A percentile compares a stretch with the other conserved stretches of the same genome.
These are phyloP conservation scores for Papilio glaucus DNA, from an alignment of 1,140 invertebrate genomes.

Conservation along the genomic window DNA sequence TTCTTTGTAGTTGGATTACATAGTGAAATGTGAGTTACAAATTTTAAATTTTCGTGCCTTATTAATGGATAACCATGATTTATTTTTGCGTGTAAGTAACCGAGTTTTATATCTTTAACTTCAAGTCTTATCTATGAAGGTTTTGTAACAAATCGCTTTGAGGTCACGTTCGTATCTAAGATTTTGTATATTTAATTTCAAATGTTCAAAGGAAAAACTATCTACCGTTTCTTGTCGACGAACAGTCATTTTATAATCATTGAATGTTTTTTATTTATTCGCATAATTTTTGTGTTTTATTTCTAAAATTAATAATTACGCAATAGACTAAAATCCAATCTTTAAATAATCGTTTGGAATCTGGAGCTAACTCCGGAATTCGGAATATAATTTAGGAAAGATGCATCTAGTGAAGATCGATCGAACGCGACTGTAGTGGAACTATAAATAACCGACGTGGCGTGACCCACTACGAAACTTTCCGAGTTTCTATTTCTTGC, in stretches of 20 bases:
- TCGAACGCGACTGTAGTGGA: constrained; percentile 46
- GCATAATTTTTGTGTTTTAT: not conserved
- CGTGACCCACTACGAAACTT: constrained; percentile 61
- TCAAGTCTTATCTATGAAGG: constrained; percentile 25
- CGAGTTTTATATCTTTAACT: constrained; percentile 41
- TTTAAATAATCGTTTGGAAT: constrained; percentile 17
- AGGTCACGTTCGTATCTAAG: constrained; percentile 1
- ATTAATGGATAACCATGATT: constrained; percentile 51
- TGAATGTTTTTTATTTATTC: no score
- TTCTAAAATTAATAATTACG: not conserved
- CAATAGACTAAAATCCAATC: not conserved
- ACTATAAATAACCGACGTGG: constrained; percentile 60
- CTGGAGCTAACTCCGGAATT: constrained; percentile 38
- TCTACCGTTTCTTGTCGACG: not conserved
- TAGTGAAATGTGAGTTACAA: constrained; percentile 34
- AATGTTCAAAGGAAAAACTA: not conserved
- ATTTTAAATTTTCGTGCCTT: constrained; percentile 38
- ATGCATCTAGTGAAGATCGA: constrained; percentile 65
- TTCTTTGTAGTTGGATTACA: not conserved
- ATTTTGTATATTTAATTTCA: constrained; percentile 6
- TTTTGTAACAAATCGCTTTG: constrained; percentile 15
- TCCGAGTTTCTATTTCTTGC: constrained; percentile 51
- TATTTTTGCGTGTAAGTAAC: constrained; percentile 44
- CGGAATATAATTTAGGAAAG: constrained; percentile 54
- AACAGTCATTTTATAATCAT: not conserved